Evolutionary conservation across 35 echinoderm and acorn worm genomes (phyloP).

Genomic region (Antedon bifida): DNA sequence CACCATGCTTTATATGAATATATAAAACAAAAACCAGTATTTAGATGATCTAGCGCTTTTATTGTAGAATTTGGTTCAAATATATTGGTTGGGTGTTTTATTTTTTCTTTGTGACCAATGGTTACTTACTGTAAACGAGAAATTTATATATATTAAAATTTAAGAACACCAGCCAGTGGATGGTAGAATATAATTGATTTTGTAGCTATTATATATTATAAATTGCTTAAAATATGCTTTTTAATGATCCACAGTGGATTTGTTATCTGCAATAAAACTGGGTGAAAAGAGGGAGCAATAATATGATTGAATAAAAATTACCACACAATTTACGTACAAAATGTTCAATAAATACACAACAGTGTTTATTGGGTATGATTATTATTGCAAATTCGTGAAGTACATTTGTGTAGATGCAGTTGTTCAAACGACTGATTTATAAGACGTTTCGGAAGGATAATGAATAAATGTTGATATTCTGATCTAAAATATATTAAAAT

Average conservation of each 20-base stretch:
- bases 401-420: too few relatives aligned
- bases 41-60: not conserved
- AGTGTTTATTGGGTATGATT: too few relatives aligned
- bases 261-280: not conserved
- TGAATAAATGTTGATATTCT: too few relatives aligned
- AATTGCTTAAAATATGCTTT: not conserved
- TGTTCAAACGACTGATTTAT: too few relatives aligned
- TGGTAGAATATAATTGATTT: not conserved
- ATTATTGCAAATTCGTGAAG: too few relatives aligned
- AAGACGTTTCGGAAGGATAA: too few relatives aligned
- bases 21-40: not conserved
- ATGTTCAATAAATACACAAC: too few relatives aligned
- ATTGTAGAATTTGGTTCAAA: not conserved
- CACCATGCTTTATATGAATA: not conserved
- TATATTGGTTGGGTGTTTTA: not conserved
- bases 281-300: not conserved
- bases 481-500: too few relatives aligned
- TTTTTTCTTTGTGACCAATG: too few relatives aligned
- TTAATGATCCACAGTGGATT: not conserved
- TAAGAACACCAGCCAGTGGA: not conserved
- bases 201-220: not conserved
- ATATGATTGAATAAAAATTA: too few relatives aligned
- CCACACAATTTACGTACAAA: too few relatives aligned
- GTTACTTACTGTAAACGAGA: not conserved
- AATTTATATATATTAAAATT: not conserved